Evolutionary conservation across 2,113 vertebrate genomes (phyloP).

Genomic region (Hyperoodon ampullatus): DNA sequence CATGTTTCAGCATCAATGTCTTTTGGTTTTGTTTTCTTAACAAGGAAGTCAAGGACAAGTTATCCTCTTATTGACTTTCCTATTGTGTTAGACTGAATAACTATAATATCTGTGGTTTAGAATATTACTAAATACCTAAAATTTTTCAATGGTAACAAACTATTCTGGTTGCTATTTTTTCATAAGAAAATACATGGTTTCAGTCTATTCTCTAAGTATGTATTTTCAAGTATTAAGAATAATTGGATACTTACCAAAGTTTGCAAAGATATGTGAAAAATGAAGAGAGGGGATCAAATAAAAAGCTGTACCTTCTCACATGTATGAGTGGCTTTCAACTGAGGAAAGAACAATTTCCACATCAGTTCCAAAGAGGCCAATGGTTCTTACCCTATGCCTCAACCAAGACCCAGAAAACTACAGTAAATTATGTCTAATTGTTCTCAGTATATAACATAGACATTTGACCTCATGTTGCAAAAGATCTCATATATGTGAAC

Average conservation of each 20-base stretch:
- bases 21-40: conserved; percentile 50
- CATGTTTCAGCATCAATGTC: not conserved
- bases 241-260: not conserved
- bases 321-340: not conserved
- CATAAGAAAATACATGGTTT: not conserved
- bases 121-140: not conserved
- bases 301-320: not conserved
- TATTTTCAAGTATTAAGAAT: not conserved
- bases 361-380: not conserved
- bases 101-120: not conserved
- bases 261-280: conserved; percentile 38
- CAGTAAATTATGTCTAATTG: not conserved
- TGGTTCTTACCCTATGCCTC: not conserved
- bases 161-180: not conserved
- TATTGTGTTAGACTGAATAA: not conserved
- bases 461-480: not conserved
- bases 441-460: not conserved
- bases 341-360: not conserved
- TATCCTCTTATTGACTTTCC: conserved; percentile 44
- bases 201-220: not conserved
- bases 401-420: not conserved
- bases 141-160: not conserved
- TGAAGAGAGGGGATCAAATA: not conserved
- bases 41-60: conserved; percentile 12
- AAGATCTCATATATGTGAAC: not conserved